Base-by-base conservation (phyloP, 2,888 invertebrate genomes). In the Leucozona laternaria region DNA sequence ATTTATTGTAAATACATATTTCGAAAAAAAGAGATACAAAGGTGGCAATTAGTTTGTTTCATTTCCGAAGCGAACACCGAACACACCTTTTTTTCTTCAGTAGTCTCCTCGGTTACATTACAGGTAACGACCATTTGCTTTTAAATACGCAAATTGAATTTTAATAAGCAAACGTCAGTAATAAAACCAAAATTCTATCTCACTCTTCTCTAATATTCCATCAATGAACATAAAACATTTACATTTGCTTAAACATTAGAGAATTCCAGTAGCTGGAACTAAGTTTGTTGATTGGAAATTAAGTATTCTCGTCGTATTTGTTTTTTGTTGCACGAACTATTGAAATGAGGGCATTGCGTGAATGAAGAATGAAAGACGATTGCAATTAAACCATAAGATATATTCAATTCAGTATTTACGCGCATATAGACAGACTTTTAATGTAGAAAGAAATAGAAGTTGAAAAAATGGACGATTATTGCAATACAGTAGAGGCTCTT, bases 111-210 rank as follows among this genome's bases (percentile, higher is more conserved):
- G 50, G 15, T 22, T 53, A 25, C 15, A 53, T 71, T 71, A 58
- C 66, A 66, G 73, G 79, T 73, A 73, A 79, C 79, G 73, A 73
- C 66, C 43, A 58, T 68, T 79, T 66, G 66, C 66, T 79, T 79
- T 66, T 31, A 57, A 40, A 60, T 53, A 73, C 57, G 17, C 34
- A 13, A n/a, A 50, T 43, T 40, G 79, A 73, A 79, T 79, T 79
- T 79, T 79, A 79, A 79, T 73, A 79, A 79, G 79, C 17, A 58
- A 73, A 68, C 48, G 48, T 15, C 0, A 50, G 22, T 50, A 50
- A 50, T 50, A 50, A 20, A 22, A 13, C 17, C 50, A 22, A 25
- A 53, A 53, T 5, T 53, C 31, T 3, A 17, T 34, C 31, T n/a
- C 22, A 8, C n/a, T 22, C 31, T 11, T 22, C 37, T 17, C 10